phyloP scores from a whole-genome alignment of 1,140 invertebrate genomes.

The Sminthurides bifidus region DNA sequence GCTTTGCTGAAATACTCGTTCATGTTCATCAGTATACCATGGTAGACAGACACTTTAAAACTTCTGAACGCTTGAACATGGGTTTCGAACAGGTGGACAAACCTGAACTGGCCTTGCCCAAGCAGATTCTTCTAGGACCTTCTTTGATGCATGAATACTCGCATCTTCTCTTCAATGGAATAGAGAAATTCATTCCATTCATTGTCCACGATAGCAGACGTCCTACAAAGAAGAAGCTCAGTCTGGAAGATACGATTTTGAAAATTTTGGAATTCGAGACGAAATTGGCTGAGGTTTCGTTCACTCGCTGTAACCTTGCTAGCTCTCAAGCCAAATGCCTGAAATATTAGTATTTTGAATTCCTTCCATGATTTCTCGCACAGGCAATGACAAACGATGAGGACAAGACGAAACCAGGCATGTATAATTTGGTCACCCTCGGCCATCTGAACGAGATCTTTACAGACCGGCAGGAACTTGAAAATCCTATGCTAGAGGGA shows the following conservation, averaged over 20 bases:
- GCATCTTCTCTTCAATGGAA: neutral
- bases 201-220: neutral
- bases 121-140: conserved; percentile 7
- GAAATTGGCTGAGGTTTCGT: neutral
- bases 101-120: conserved; percentile 18
- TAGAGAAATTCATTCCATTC: neutral
- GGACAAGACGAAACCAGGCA: conserved; percentile 12
- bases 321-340: neutral
- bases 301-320: neutral
- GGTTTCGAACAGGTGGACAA: conserved; percentile 26
- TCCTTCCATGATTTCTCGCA: neutral
- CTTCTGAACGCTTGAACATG: too few relatives aligned
- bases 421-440: conserved; percentile 15
- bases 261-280: neutral
- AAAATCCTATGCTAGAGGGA: neutral
- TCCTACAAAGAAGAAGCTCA: neutral
- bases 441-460: conserved; percentile 16
- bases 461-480: neutral
- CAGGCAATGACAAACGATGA: conserved; percentile 4
- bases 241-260: neutral
- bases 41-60: too few relatives aligned
- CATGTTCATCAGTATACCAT: too few relatives aligned
- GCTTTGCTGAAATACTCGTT: too few relatives aligned
- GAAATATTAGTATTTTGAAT: neutral
- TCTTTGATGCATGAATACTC: neutral